Conservation (phyloP, 2,797 vertebrate genomes). For the Rhynchonycteris naso region DNA sequence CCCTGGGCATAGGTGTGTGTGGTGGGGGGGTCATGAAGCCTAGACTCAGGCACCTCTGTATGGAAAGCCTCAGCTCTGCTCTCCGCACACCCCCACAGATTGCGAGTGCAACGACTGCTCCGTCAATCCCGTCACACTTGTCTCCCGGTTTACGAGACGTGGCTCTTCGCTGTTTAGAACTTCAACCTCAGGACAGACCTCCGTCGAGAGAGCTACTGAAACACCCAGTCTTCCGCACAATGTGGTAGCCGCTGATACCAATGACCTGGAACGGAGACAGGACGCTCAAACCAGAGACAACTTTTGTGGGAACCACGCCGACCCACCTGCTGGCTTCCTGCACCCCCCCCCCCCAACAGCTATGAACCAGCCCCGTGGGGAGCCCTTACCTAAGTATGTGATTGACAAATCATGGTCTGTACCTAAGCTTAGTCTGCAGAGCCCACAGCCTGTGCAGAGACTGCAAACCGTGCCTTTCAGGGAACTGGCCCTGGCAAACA, state of each 20-base stretch:
- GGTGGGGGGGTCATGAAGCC: too few species aligned
- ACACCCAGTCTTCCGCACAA: conserved; percentile 92
- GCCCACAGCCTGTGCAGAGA: conserved; percentile 83
- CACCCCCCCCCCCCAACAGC: conserved; percentile 55
- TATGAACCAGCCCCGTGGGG: conserved; percentile 73
- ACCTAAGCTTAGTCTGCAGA: conserved; percentile 87
- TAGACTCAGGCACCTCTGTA: background rate
- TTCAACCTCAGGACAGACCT: conserved; percentile 92
- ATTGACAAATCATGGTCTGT: conserved; percentile 87
- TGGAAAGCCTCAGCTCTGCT: background rate
- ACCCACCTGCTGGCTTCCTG: conserved; percentile 78
- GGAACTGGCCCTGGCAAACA: conserved; percentile 81
- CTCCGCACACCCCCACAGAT: conserved; percentile 86
- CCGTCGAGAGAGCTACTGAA: conserved; percentile 93
- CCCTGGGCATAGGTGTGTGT: too few species aligned
- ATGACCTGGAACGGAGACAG: conserved; percentile 73
- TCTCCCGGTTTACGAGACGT: conserved; percentile 93
- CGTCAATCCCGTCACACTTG: conserved; percentile 91
- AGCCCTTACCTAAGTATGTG: conserved; percentile 84
- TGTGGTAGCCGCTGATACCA: conserved; percentile 86
- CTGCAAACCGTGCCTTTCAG: conserved; percentile 88
- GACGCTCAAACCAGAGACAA: conserved; percentile 85
- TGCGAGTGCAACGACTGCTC: conserved; percentile 93
- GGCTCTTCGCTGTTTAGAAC: conserved; percentile 93
- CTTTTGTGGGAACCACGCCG: conserved; percentile 66